Evolutionary conservation across 2,888 invertebrate species (phyloP).

Genomic region (Polymixis lichenea): DNA sequence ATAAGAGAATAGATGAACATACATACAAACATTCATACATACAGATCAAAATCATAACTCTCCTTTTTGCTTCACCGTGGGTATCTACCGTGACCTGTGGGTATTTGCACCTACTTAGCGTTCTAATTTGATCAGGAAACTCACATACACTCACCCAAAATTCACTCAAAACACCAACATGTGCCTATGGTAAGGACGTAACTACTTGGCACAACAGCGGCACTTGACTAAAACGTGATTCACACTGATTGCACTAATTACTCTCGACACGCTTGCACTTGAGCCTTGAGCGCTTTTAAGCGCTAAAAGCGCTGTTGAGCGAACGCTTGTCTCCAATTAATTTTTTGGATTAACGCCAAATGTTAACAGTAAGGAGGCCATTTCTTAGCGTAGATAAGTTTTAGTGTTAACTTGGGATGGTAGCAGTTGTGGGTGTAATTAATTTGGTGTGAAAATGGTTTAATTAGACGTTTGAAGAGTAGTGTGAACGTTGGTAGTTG

Average conservation of each 20-base stretch:
- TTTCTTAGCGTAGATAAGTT: constrained; percentile 61
- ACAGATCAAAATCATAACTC: no score
- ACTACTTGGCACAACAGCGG: constrained; percentile 74
- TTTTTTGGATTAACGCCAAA: constrained; percentile 87
- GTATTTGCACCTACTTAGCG: no score
- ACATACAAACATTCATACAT: no score
- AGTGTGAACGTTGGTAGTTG: background rate
- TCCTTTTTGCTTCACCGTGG: no score
- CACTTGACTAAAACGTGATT: constrained; percentile 84
- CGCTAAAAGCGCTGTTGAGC: constrained; percentile 69
- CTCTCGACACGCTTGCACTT: constrained; percentile 75
- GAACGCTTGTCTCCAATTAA: constrained; percentile 82
- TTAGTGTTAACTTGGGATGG: constrained; percentile 51
- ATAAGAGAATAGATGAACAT: no score
- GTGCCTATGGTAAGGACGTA: constrained; percentile 61
- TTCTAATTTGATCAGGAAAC: background rate
- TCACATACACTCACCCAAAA: constrained; percentile 20
- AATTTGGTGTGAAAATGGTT: constrained; percentile 29
- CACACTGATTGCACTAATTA: constrained; percentile 86
- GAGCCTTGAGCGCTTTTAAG: constrained; percentile 60
- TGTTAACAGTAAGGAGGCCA: constrained; percentile 65
- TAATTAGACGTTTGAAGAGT: constrained; percentile 23
- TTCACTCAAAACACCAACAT: constrained; percentile 24
- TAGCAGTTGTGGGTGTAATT: constrained; percentile 29
- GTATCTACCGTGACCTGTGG: no score